Evolutionary conservation across 2,113 vertebrate genomes (phyloP).

Genomic region (Protobothrops flavoviridis): DNA sequence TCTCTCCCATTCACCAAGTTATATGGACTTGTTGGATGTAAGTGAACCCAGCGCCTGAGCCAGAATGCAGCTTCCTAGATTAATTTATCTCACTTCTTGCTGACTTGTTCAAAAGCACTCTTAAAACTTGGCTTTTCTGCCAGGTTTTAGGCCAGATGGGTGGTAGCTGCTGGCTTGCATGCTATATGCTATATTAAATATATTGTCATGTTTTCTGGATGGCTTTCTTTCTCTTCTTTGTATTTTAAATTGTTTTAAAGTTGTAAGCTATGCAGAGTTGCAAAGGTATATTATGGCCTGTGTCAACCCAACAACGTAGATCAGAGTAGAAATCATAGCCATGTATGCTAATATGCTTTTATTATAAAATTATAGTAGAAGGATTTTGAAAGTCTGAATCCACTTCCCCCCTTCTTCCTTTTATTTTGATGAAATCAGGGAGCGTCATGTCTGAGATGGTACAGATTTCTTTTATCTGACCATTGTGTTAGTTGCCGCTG

Average conservation of each 20-base stretch:
- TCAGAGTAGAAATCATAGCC: background rate
- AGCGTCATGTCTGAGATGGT: background rate
- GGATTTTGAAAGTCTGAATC: background rate
- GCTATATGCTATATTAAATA: background rate
- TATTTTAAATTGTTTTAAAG: background rate
- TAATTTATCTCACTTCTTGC: background rate
- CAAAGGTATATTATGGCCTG: background rate
- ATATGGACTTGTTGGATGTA: background rate
- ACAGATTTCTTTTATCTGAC: background rate
- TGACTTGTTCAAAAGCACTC: background rate
- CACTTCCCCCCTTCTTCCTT: background rate
- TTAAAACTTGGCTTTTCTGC: background rate
- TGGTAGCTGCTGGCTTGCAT: background rate
- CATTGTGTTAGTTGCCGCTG: background rate
- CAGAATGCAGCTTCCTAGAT: background rate
- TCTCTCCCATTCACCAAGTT: background rate
- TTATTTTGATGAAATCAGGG: background rate
- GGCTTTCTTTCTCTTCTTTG: background rate
- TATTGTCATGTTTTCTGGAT: background rate
- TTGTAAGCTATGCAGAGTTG: background rate
- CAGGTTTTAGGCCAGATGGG: background rate
- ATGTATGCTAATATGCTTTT: background rate
- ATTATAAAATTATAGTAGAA: background rate
- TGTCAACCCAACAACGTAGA: background rate
- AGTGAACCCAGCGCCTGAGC: background rate